Evolutionary conservation across 2,888 invertebrate genomes (phyloP).

Genomic region (Schrankia costaestrigalis): DNA sequence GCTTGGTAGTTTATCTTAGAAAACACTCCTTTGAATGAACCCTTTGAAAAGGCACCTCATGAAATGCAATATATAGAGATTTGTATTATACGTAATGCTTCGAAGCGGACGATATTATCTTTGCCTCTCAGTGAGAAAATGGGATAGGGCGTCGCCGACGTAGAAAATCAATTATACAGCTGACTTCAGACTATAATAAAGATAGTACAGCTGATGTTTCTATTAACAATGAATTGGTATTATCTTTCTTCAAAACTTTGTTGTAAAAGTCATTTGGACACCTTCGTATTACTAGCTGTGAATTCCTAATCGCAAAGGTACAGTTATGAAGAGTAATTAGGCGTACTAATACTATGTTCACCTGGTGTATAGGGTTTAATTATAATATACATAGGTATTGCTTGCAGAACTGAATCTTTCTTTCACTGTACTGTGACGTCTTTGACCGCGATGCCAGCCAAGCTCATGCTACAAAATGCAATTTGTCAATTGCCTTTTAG

Average conservation of each 20-base stretch:
- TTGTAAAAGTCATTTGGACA: not conserved
- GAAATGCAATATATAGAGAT: slow-evolving; percentile 30
- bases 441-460: too few relatives aligned
- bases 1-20: slow-evolving; percentile 21
- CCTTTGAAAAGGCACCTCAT: slow-evolving; percentile 23
- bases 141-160: slow-evolving; percentile 44
- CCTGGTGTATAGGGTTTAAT: too few relatives aligned
- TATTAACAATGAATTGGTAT: slow-evolving; percentile 31
- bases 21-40: slow-evolving; percentile 23
- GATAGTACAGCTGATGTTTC: slow-evolving; percentile 47
- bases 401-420: too few relatives aligned
- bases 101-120: slow-evolving; percentile 37
- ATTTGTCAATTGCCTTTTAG: too few relatives aligned
- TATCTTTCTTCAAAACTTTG: not conserved
- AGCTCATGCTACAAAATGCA: too few relatives aligned
- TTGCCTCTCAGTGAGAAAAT: slow-evolving; percentile 49
- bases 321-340: too few relatives aligned
- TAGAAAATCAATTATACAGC: slow-evolving; percentile 65
- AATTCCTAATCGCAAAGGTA: too few relatives aligned
- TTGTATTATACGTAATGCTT: slow-evolving; percentile 28
- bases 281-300: too few relatives aligned
- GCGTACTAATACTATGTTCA: too few relatives aligned
- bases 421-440: too few relatives aligned
- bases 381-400: too few relatives aligned
- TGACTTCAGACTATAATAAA: slow-evolving; percentile 52